Conservation (phyloP, 2,797 vertebrate species). For the Amphiprion clarkii region DNA sequence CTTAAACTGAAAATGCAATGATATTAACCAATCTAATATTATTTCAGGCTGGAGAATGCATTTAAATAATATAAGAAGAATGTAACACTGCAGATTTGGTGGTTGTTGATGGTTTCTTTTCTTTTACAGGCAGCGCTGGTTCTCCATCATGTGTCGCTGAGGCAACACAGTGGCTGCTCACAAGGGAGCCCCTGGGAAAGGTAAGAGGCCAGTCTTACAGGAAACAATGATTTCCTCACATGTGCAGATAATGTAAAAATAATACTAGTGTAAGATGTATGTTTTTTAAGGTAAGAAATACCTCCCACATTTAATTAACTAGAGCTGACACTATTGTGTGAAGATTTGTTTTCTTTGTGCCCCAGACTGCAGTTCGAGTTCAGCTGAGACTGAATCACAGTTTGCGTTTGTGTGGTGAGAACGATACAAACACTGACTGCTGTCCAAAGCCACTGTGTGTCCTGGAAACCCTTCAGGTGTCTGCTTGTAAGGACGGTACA, state of each 20-base stretch:
- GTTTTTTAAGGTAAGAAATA: constrained; percentile 5
- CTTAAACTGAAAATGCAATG: too few relatives aligned
- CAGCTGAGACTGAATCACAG: constrained; percentile 79
- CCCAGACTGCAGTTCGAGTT: constrained; percentile 77
- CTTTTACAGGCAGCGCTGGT: constrained; percentile 68
- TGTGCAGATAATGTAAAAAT: neutral
- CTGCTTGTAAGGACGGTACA: constrained; percentile 82
- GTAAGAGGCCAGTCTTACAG: constrained; percentile 57
- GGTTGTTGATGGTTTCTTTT: constrained; percentile 8
- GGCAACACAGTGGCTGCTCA: constrained; percentile 78
- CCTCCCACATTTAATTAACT: neutral
- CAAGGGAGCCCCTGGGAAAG: constrained; percentile 74
- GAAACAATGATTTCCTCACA: neutral
- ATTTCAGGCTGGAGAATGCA: too few relatives aligned
- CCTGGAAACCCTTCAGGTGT: constrained; percentile 88
- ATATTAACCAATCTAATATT: too few relatives aligned
- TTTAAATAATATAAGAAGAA: neutral
- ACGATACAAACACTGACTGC: constrained; percentile 81
- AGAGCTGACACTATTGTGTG: neutral
- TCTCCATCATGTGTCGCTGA: constrained; percentile 71
- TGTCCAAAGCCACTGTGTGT: constrained; percentile 85
- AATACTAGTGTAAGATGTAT: neutral
- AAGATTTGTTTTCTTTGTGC: constrained; percentile 6
- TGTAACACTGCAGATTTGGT: neutral
- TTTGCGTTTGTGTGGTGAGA: constrained; percentile 82